Base-by-base conservation (phyloP, 1,140 invertebrate genomes). In the Druon quercuslanigerum region DNA sequence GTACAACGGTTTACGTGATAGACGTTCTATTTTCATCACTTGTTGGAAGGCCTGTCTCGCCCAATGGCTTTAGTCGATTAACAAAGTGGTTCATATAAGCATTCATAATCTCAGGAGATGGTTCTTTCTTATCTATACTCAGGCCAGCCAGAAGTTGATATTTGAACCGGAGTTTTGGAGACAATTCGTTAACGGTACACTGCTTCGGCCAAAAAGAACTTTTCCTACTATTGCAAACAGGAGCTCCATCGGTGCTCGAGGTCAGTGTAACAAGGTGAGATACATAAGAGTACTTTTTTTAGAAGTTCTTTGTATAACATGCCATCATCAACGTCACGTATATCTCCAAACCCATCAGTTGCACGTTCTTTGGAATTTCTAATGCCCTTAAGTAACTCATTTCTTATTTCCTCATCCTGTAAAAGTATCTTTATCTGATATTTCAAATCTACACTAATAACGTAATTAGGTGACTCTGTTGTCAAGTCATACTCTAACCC, bases 161-260 rank as follows among this genome's bases (percentile, higher is more conserved):
- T n/a, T n/a, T n/a, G n/a, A n/a, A n/a, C n/a, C n/a, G n/a, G n/a
- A n/a, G n/a, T n/a, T n/a, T n/a, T n/a, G n/a, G n/a, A n/a, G n/a
- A n/a, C n/a, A n/a, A n/a, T n/a, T 40, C 3, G 3, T 80, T 80
- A 46, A 79, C 73, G 13, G 50, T 71, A 16, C 77, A 51, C 25
- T 84, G 82, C n/a, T 77, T 71, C 1, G 78, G 77, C 82, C 82
- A 84, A 46, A 84, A 84, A 70, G 80, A 80, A n/a, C n/a, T n/a
- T n/a, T n/a, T n/a, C n/a, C n/a, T n/a, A n/a, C n/a, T n/a, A n/a
- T n/a, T n/a, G n/a, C n/a, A n/a, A n/a, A n/a, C n/a, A n/a, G n/a
- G n/a, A n/a, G n/a, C n/a, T n/a, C n/a, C n/a, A n/a, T n/a, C 79
- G 33, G 78, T 70, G 70, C 79, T 82, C 14, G 79, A 75, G 76